phyloP scores from a whole-genome alignment of 1,140 invertebrate species.

The Gerris buenoi region DNA sequence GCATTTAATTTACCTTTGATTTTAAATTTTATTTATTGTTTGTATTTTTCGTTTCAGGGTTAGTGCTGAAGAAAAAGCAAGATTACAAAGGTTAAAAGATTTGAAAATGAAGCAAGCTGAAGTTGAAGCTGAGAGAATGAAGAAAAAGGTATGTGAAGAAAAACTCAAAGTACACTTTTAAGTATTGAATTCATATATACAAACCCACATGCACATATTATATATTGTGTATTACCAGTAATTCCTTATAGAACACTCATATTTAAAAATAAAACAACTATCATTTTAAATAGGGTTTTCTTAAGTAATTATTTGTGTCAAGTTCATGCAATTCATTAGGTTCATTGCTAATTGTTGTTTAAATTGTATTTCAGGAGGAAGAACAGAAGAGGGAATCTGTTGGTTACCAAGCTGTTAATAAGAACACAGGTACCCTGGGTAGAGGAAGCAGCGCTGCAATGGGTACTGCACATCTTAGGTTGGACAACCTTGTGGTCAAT shows the following conservation, averaged over 20 bases:
- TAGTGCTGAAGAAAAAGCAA: conserved; percentile 33
- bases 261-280: no score
- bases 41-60: conserved; percentile 13
- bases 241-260: no score
- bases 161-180: no score
- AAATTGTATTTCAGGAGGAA: not conserved
- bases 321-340: no score
- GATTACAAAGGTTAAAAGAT: conserved; percentile 37
- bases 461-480: conserved; percentile 26
- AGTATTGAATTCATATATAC: no score
- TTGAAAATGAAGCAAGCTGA: conserved; percentile 36
- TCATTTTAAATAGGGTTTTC: not conserved
- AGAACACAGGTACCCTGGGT: not conserved
- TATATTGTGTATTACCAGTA: no score
- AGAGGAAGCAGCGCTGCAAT: not conserved
- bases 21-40: not conserved
- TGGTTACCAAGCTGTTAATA: conserved; percentile 24
- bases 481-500: conserved; percentile 40
- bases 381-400: conserved; percentile 21
- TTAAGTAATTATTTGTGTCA: conserved; percentile 9
- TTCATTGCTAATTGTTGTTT: no score
- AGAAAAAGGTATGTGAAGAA: conserved; percentile 28
- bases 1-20: no score
- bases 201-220: no score
- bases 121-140: conserved; percentile 32